These are phyloP conservation scores for Tenodera sinensis DNA, from an alignment of 2,888 invertebrate genomes.

Conservation along the genomic window DNA sequence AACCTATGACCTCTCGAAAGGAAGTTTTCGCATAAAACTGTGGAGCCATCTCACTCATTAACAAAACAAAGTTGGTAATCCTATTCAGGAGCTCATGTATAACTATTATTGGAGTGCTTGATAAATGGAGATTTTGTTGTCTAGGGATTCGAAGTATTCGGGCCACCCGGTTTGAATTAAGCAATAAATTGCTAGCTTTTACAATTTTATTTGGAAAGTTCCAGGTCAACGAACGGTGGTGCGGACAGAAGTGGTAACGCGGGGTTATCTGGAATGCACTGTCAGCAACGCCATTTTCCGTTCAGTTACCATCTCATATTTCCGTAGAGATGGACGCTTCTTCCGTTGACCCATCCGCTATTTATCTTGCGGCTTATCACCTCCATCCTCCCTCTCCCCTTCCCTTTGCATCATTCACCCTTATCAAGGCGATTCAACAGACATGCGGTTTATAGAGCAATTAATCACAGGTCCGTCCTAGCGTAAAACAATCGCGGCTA, in stretches of 20 bases:
- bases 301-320: not conserved
- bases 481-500: not conserved
- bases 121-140: not conserved
- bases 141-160: not conserved
- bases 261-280: not conserved
- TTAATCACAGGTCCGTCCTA: not conserved
- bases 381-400: not conserved
- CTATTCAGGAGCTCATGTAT: not conserved
- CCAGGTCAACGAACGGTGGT: not conserved
- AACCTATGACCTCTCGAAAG: too few species aligned
- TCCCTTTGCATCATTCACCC: not conserved
- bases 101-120: not conserved
- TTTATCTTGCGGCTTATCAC: not conserved
- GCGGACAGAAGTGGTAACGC: not conserved
- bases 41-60: too few species aligned
- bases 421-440: not conserved
- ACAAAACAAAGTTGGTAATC: too few species aligned
- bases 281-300: not conserved
- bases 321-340: not conserved
- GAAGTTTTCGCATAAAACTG: too few species aligned
- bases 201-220: not conserved
- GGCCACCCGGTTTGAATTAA: not conserved
- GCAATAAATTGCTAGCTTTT: not conserved
- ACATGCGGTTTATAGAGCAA: not conserved
- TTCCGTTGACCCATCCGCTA: not conserved